Conservation (phyloP, 1,140 invertebrate genomes). For the Meloidogyne exigua region DNA sequence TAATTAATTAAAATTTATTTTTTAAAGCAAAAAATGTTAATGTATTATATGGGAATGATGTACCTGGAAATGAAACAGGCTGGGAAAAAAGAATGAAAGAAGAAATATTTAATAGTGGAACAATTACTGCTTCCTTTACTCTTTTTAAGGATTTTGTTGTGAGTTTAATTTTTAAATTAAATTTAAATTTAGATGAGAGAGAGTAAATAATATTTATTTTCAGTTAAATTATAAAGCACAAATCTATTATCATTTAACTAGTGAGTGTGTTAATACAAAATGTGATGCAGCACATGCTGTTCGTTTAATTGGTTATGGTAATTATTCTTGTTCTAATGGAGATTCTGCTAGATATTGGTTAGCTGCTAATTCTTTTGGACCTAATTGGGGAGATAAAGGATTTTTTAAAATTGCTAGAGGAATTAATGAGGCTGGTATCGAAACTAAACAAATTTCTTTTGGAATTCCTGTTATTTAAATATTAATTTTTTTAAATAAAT, state of each 20-base stretch:
- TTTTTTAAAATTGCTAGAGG: conserved; percentile 9
- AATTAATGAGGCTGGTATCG: background rate
- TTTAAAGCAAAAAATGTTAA: background rate
- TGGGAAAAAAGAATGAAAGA: conserved; percentile 25
- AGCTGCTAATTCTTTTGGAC: background rate
- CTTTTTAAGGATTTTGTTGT: conserved; percentile 10
- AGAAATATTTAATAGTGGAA: conserved; percentile 27
- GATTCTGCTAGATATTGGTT: conserved; percentile 11
- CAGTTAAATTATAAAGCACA: background rate
- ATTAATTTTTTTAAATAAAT: background rate
- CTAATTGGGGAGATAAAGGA: conserved; percentile 9
- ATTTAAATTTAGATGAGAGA: background rate
- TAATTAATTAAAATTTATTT: background rate
- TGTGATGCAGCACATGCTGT: conserved; percentile 81
- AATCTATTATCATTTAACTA: background rate
- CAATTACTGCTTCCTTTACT: conserved; percentile 7
- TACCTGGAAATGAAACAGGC: background rate
- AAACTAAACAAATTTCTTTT: background rate
- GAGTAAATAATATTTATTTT: no score
- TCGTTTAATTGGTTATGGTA: conserved; percentile 82
- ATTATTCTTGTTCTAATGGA: conserved; percentile 68
- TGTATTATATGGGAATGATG: background rate
- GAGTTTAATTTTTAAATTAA: no score
- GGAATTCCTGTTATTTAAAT: conserved; percentile 8
- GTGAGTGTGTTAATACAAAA: background rate